Evolutionary conservation across 2,797 vertebrate species (phyloP).

Genomic region (Schizopygopsis pylzovi): DNA sequence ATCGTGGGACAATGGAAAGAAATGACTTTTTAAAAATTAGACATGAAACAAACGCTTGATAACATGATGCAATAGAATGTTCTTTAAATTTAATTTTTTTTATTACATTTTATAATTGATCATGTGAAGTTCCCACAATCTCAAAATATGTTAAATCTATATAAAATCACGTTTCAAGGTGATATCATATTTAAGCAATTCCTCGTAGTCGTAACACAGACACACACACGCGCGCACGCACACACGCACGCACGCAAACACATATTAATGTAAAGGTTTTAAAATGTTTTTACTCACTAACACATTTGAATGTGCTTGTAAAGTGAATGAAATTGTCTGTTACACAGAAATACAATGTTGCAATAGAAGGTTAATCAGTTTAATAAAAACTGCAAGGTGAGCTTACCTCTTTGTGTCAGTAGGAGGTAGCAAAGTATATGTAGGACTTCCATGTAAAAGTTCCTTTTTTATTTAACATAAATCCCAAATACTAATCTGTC

Average conservation of each 20-base stretch:
- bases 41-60: background rate
- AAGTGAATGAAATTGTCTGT: background rate
- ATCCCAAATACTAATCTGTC: background rate
- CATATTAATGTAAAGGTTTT: background rate
- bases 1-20: background rate
- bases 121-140: background rate
- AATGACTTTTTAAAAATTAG: background rate
- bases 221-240: no score
- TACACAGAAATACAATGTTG: background rate
- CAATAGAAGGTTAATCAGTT: background rate
- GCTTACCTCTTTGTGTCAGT: conserved; percentile 53
- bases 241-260: no score
- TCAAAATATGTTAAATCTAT: background rate
- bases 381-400: conserved; percentile 30
- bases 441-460: background rate
- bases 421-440: conserved; percentile 69
- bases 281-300: background rate
- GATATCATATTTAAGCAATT: background rate
- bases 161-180: background rate
- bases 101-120: no score
- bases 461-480: background rate
- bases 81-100: no score
- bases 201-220: background rate
- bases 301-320: background rate
- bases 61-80: background rate